phyloP scores from a whole-genome alignment of 2,797 vertebrate species.

The Tenualosa ilisha region DNA sequence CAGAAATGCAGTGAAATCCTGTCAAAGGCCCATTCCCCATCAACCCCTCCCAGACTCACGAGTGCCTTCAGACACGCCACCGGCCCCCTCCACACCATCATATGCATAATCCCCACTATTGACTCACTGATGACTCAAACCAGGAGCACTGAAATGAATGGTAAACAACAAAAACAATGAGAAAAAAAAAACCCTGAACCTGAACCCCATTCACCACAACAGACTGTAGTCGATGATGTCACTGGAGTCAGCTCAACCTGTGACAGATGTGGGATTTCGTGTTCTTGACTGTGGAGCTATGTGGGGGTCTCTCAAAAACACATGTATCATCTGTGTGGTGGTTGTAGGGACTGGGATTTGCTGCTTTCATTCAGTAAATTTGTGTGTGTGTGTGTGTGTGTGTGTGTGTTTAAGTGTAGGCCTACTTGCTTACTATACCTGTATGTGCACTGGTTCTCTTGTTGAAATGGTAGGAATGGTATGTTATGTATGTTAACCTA shows the following conservation, averaged over 20 bases:
- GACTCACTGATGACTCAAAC: conserved; percentile 11
- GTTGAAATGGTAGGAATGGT: background rate
- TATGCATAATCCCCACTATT: conserved; percentile 1
- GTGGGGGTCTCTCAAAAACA: background rate
- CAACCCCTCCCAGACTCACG: background rate
- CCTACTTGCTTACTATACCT: background rate
- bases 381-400: too few relatives aligned
- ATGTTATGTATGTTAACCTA: background rate
- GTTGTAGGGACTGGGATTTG: too few relatives aligned
- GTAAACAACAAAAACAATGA: background rate
- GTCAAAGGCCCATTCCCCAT: background rate
- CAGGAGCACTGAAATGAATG: background rate
- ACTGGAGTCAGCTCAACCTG: background rate
- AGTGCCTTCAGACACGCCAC: background rate
- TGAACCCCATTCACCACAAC: background rate
- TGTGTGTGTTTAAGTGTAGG: background rate
- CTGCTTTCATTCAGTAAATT: too few relatives aligned
- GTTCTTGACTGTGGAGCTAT: too few relatives aligned
- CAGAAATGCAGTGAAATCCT: background rate
- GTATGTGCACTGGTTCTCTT: background rate
- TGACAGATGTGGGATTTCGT: too few relatives aligned
- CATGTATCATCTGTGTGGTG: background rate
- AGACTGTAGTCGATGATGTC: background rate
- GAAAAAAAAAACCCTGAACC: background rate
- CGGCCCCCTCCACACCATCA: background rate